Evolutionary conservation across 2,888 invertebrate species (phyloP).

Genomic region (Amphipoea oculea): DNA sequence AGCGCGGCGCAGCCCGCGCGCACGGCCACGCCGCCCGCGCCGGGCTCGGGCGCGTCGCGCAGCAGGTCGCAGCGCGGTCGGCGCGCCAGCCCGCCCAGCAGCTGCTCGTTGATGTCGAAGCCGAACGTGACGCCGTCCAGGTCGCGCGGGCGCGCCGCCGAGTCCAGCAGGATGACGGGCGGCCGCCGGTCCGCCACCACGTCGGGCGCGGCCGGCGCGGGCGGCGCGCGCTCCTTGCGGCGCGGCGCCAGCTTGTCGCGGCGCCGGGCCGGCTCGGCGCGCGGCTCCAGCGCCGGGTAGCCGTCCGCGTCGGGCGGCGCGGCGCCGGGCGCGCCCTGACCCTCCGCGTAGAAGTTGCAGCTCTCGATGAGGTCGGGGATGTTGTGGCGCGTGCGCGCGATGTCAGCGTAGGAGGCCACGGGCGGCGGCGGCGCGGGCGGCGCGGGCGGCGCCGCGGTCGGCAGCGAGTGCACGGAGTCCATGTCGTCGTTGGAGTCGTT

Average conservation of each 20-base stretch:
- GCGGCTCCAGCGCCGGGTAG: slow-evolving; percentile 71
- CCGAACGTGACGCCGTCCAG: slow-evolving; percentile 95
- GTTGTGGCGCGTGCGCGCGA: slow-evolving; percentile 91
- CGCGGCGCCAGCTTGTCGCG: slow-evolving; percentile 50
- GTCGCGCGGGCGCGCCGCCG: slow-evolving; percentile 86
- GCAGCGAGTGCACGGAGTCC: slow-evolving; percentile 96
- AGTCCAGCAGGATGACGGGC: slow-evolving; percentile 94
- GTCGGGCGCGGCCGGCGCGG: slow-evolving; percentile 77
- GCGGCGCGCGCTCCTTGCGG: slow-evolving; percentile 58
- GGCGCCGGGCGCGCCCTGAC: slow-evolving; percentile 65
- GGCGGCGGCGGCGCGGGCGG: slow-evolving; percentile 91
- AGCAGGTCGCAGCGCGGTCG: slow-evolving; percentile 78
- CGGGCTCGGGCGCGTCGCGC: slow-evolving; percentile 70
- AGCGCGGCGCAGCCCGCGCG: slow-evolving; percentile 70
- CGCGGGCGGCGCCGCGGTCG: slow-evolving; percentile 87
- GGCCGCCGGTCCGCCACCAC: slow-evolving; percentile 90
- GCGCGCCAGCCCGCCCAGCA: slow-evolving; percentile 88
- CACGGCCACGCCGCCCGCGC: slow-evolving; percentile 46
- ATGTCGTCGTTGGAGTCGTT: slow-evolving; percentile 95
- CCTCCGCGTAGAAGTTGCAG: slow-evolving; percentile 88
- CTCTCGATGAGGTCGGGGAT: slow-evolving; percentile 89
- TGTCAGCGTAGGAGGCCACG: slow-evolving; percentile 95
- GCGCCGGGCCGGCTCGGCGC: slow-evolving; percentile 63
- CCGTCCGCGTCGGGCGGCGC: slow-evolving; percentile 65
- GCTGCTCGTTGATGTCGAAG: slow-evolving; percentile 94